Evolutionary conservation across 2,797 vertebrate species (phyloP), one percentile per base, ranked within the genome.

Genomic region (Sebastes miniatus): DNA sequence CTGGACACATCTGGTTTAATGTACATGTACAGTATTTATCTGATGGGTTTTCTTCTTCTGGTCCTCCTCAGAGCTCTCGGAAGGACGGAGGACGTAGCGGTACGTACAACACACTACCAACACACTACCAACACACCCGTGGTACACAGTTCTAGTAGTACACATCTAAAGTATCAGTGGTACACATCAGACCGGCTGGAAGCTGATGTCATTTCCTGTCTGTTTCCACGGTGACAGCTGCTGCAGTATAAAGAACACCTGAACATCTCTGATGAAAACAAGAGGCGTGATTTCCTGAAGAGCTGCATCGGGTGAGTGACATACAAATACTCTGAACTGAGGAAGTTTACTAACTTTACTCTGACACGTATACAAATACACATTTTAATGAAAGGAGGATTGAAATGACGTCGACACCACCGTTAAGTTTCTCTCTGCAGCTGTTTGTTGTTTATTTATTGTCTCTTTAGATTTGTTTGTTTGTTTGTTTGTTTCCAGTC

Each of bases 181-280:
- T 39, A 31, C 39, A 64, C 13, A 20, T 24, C 43, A 50, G 4
- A 54, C 20, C 7, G 24, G 18, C 34, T 16, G 10, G 56, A 22
- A 32, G 29, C 18, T 66, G 31, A 71, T 74, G 13, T 68, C 2
- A 16, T 58, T 31, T 39, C 54, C 69, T 70, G 2, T 24, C 22
- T 88, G 79, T 90, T 43, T 87, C 81, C 52, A 31, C 79, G 82
- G 70, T 18, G 61, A 70, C 86, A 99, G 98, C 91, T 99, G 68
- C 95, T 97, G 27, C 97, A 98, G 88, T 99, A 99, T 86, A 97
- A 94, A 88, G 96, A 98, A 56, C 97, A 99, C 89, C 92, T 98
- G 85, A 96, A 79, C 80, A 97, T 99, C 79, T 89, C 95, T 39
- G 97, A 97, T 83, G 97, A 97, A 39, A 96, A 97, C 70, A 95